A percentile compares a stretch with the other conserved stretches of the same genome.
Conservation (phyloP, 1,140 invertebrate species). For the Cydia strobilella region DNA sequence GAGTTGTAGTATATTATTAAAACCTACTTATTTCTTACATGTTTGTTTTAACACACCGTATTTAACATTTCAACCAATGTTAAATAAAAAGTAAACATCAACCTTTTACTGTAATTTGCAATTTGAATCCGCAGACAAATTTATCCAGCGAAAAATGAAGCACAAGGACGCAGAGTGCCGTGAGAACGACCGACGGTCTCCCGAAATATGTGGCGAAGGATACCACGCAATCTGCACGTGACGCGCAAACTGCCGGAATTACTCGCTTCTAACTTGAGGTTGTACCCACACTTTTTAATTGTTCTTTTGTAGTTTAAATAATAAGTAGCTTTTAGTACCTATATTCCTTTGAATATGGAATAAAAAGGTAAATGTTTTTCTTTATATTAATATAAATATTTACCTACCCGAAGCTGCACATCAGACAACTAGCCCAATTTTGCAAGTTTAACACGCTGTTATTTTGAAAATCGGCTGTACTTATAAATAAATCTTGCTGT, state of each 20-base stretch:
- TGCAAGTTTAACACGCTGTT: no score
- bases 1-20: no score
- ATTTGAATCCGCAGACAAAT: slow-evolving; percentile 79
- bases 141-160: slow-evolving; percentile 75
- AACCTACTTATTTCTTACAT: no score
- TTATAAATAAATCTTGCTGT: no score
- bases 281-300: neutral
- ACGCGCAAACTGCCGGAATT: neutral
- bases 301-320: neutral
- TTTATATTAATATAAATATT: neutral
- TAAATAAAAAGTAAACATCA: no score
- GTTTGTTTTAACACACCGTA: no score
- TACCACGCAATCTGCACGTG: slow-evolving; percentile 36
- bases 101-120: slow-evolving; percentile 74
- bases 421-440: neutral
- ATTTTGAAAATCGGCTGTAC: no score
- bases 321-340: neutral
- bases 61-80: no score
- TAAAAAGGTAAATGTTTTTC: no score
- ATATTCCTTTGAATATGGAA: no score
- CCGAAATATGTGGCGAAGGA: slow-evolving; percentile 68
- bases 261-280: slow-evolving; percentile 46
- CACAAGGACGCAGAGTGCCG: slow-evolving; percentile 67
- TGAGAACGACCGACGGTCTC: slow-evolving; percentile 65
- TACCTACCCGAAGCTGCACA: neutral